These are phyloP conservation scores for Odontomyia ornata DNA, from an alignment of 2,888 invertebrate species.

Conservation along the genomic window DNA sequence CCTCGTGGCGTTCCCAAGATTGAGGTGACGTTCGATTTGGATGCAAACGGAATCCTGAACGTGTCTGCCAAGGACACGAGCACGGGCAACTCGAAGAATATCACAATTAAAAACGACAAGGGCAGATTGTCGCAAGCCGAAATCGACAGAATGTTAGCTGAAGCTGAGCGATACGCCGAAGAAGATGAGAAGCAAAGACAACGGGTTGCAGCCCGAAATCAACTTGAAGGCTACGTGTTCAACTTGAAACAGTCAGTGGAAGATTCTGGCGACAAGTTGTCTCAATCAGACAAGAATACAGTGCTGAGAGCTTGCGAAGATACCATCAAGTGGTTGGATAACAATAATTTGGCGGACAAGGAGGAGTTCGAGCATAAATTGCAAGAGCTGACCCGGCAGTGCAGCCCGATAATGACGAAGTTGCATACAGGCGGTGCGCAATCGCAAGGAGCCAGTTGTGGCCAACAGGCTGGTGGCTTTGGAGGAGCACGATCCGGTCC, in stretches of 20 bases:
- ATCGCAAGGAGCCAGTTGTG: slow-evolving; percentile 49
- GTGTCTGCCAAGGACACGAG: slow-evolving; percentile 81
- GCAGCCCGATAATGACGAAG: slow-evolving; percentile 79
- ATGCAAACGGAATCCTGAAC: slow-evolving; percentile 88
- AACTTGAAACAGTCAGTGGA: slow-evolving; percentile 72
- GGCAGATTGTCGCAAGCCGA: slow-evolving; percentile 86
- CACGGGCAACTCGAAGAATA: slow-evolving; percentile 81
- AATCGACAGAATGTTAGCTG: slow-evolving; percentile 84
- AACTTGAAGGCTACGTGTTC: slow-evolving; percentile 80
- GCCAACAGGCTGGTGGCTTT: slow-evolving; percentile 55
- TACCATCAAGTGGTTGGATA: slow-evolving; percentile 80
- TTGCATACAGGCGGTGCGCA: slow-evolving; percentile 68
- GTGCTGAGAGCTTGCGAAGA: slow-evolving; percentile 72
- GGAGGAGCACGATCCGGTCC: slow-evolving; percentile 65
- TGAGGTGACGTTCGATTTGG: slow-evolving; percentile 85
- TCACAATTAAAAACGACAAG: slow-evolving; percentile 88
- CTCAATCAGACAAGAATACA: slow-evolving; percentile 73
- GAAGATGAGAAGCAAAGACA: slow-evolving; percentile 79
- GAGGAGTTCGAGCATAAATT: slow-evolving; percentile 76
- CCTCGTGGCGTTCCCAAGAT: slow-evolving; percentile 75
- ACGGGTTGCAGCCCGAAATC: slow-evolving; percentile 76
- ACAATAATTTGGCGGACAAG: slow-evolving; percentile 75
- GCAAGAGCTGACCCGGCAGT: slow-evolving; percentile 74
- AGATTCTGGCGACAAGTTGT: slow-evolving; percentile 69
- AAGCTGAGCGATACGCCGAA: slow-evolving; percentile 80